These are phyloP conservation scores for Bilobella aurantiaca DNA, from an alignment of 1,140 invertebrate genomes.

Conservation along the genomic window DNA sequence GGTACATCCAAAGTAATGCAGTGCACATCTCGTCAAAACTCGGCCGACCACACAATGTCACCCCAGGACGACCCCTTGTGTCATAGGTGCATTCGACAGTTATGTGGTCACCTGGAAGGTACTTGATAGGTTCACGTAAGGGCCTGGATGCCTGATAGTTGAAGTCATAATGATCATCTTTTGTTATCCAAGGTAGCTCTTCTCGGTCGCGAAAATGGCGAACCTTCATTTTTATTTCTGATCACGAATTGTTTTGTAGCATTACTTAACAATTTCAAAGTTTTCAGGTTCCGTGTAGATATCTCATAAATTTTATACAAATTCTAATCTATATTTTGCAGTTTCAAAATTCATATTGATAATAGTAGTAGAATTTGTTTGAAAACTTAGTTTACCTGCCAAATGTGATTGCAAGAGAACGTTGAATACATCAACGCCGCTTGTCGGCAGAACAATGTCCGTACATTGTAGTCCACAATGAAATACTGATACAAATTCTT, in stretches of 20 bases:
- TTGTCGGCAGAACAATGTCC: neutral
- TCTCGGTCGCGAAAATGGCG: conserved; percentile 51
- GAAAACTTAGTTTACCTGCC: too few species aligned
- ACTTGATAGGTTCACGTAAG: conserved; percentile 45
- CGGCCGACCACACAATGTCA: conserved; percentile 3
- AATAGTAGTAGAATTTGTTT: too few species aligned
- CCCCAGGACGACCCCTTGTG: conserved; percentile 7
- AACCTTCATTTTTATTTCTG: too few species aligned
- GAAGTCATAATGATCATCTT: conserved; percentile 55
- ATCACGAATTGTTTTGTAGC: too few species aligned
- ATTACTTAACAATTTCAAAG: too few species aligned
- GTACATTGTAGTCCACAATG: conserved; percentile 10
- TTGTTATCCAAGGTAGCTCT: conserved; percentile 53
- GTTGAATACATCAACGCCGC: conserved; percentile 1
- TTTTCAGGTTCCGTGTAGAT: too few species aligned
- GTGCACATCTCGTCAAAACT: conserved; percentile 12
- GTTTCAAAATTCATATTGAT: too few species aligned
- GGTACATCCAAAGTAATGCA: neutral
- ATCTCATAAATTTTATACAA: too few species aligned
- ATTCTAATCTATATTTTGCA: too few species aligned
- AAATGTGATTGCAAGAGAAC: conserved; percentile 9
- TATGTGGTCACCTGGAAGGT: conserved; percentile 17
- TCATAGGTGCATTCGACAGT: conserved; percentile 13
- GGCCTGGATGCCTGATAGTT: conserved; percentile 57
- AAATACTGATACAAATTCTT: neutral